Evolutionary conservation across 2,113 vertebrate genomes (phyloP).

Genomic region (Pteruthius melanotis): DNA sequence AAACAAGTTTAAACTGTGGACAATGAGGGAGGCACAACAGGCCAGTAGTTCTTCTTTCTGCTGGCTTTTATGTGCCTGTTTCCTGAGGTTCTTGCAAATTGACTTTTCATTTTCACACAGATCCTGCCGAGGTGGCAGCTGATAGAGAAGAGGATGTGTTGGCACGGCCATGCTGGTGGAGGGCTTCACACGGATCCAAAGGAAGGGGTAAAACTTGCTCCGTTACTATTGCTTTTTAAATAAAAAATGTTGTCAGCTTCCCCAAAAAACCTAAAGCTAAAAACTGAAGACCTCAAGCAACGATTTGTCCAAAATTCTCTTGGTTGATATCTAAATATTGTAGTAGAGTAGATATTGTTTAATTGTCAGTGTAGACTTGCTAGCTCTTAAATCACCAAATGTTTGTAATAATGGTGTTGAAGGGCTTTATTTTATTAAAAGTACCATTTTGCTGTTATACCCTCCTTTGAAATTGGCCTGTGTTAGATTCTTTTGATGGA

Average conservation of each 20-base stretch:
- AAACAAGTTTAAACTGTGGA: background rate
- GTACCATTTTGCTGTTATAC: background rate
- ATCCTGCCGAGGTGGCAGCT: conserved; percentile 74
- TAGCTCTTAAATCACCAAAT: background rate
- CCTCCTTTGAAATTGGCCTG: background rate
- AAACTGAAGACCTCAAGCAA: background rate
- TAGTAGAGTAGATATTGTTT: background rate
- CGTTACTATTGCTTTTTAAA: background rate
- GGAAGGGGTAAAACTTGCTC: conserved; percentile 84
- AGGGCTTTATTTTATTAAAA: background rate
- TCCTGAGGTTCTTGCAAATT: conserved; percentile 12
- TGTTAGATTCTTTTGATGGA: background rate
- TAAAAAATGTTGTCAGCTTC: background rate
- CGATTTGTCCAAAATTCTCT: background rate
- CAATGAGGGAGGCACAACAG: background rate
- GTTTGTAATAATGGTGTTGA: background rate
- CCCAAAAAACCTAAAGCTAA: background rate
- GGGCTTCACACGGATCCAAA: conserved; percentile 90
- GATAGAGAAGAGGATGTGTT: conserved; percentile 85
- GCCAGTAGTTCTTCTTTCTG: background rate
- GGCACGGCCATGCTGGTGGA: conserved; percentile 93
- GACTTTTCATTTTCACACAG: conserved; percentile 68
- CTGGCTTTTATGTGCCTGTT: background rate
- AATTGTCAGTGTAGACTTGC: background rate
- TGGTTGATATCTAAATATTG: background rate